phyloP scores from a whole-genome alignment of 2,113 vertebrate species.

The Nymphicus hollandicus region DNA sequence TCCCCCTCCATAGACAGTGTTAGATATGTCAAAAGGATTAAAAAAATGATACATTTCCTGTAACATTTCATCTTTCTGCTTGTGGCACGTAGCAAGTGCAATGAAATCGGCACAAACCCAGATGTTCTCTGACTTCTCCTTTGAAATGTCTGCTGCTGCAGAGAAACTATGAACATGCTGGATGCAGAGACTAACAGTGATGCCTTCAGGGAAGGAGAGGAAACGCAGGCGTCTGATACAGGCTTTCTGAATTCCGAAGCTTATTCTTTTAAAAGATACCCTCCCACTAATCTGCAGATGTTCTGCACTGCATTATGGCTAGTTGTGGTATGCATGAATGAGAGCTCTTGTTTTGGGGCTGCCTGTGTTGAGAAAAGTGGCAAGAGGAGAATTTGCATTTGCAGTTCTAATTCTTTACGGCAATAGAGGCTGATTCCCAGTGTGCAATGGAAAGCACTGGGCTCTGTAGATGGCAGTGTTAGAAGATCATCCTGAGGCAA shows the following conservation, averaged over 20 bases:
- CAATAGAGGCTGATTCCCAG: not conserved
- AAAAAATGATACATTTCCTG: not conserved
- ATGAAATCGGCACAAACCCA: not conserved
- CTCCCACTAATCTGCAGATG: not conserved
- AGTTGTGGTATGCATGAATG: not conserved
- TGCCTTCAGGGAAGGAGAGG: not conserved
- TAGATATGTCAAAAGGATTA: not conserved
- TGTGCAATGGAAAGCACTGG: not conserved
- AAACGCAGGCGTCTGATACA: not conserved
- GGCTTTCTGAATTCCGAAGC: slow-evolving; percentile 44
- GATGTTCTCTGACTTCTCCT: not conserved
- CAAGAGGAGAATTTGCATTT: not conserved
- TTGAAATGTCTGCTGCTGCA: not conserved
- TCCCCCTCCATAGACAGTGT: not conserved
- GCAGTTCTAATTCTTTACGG: not conserved
- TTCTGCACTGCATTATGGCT: not conserved
- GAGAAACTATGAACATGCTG: not conserved
- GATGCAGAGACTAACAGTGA: not conserved
- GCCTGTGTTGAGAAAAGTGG: not conserved
- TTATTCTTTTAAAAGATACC: not conserved
- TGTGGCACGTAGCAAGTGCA: not conserved
- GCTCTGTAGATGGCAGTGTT: not conserved
- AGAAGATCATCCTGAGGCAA: not conserved
- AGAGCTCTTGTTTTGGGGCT: not conserved
- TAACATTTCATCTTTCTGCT: not conserved